Evolutionary conservation across 2,888 invertebrate genomes (phyloP), one percentile per base, ranked within the genome.

Genomic region (Lasioglossum oenotherae): DNA sequence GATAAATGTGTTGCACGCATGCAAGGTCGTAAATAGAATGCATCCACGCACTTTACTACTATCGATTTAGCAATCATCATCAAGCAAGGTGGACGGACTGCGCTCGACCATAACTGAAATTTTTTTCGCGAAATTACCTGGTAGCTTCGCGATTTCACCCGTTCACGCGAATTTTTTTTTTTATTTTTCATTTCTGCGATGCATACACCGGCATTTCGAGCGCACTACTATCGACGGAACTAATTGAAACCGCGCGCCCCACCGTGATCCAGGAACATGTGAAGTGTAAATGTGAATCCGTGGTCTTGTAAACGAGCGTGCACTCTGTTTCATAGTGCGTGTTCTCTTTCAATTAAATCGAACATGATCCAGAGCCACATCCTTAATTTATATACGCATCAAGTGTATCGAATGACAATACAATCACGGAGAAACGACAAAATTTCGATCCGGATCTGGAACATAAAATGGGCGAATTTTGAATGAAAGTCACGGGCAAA

Each of bases 51-150:
- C n/a, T 72, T 16, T 19, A 19, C n/a, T 19, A 16, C n/a, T 82
- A 80, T 85, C 77, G 84, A 84, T 80, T 80, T 80, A 77, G 57
- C 74, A 85, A 85, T 85, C 77, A 80, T 78, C 77, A 84, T 80
- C 71, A 27, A 16, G 71, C 27, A 60, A 64, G 60, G 38, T 76
- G 44, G 38, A 67, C 35, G 73, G 74, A 74, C 49, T 19, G 60
- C 35, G 64, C 44, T 64, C 41, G 69, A 49, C 82, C 41, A 69
- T 46, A 78, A 78, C 82, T 49, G 74, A 71, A 74, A 74, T 60
- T 4, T 35, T 67, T 64, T 27, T 69, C 27, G 77, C 35, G 31
- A 71, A 81, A 73, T 10, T 73, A 38, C 19, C 10, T 12, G 46
- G 23, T 12, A 27, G 38, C 38, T 69, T 78, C 77, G 31, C 67